phyloP scores from a whole-genome alignment of 2,113 vertebrate species.

The Mastomys natalensis region DNA sequence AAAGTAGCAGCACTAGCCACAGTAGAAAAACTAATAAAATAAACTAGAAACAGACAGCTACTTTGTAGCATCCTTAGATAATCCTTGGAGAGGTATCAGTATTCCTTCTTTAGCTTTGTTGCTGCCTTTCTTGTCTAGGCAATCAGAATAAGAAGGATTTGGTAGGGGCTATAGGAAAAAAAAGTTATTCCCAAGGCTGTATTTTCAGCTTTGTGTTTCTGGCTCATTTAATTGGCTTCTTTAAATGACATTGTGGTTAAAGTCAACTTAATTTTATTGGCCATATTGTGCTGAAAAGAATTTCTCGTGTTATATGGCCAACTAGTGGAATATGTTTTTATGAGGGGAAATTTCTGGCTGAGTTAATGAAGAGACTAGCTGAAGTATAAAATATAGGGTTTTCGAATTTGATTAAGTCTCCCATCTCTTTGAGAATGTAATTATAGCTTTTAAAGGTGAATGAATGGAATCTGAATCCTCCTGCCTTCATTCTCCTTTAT shows the following conservation, averaged over 20 bases:
- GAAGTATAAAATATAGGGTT: conserved; percentile 14
- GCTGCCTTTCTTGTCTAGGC: conserved; percentile 55
- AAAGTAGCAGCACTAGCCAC: conserved; percentile 37
- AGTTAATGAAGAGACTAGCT: conserved; percentile 49
- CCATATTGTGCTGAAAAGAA: conserved; percentile 51
- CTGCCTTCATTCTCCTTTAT: background rate
- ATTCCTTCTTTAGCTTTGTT: conserved; percentile 49
- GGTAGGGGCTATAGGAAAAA: conserved; percentile 36
- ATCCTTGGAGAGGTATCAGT: background rate
- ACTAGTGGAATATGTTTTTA: conserved; percentile 56
- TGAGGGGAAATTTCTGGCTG: conserved; percentile 25
- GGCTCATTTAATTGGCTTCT: conserved; percentile 71
- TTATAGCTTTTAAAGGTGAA: conserved; percentile 42
- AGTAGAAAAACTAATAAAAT: conserved; percentile 51
- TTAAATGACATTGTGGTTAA: conserved; percentile 73
- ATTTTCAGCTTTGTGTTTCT: conserved; percentile 68
- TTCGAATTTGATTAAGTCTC: conserved; percentile 33
- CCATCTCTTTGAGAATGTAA: background rate
- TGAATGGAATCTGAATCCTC: background rate
- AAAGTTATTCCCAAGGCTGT: conserved; percentile 69
- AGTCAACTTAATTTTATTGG: conserved; percentile 66
- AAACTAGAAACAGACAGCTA: conserved; percentile 36
- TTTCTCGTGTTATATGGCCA: conserved; percentile 43
- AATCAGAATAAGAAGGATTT: conserved; percentile 58
- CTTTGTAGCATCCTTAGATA: conserved; percentile 62